These are phyloP conservation scores for Pandemis corylana DNA, from an alignment of 2,888 invertebrate genomes.

Conservation along the genomic window DNA sequence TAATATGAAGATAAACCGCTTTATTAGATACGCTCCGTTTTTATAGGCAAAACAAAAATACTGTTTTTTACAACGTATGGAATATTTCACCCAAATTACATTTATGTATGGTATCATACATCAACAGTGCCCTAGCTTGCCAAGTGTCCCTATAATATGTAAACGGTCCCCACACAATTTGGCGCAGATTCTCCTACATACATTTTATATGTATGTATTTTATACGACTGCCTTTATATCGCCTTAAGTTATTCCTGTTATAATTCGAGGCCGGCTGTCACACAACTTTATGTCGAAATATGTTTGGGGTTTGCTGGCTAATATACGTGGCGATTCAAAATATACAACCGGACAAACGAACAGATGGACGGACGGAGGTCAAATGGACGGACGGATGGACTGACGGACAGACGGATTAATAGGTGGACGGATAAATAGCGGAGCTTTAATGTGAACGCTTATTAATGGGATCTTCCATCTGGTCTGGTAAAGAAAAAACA, in stretches of 20 bases:
- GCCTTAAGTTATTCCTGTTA: constrained; percentile 8
- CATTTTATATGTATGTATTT: constrained; percentile 11
- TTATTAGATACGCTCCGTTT: background rate
- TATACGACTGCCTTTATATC: constrained; percentile 12
- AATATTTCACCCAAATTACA: constrained; percentile 6
- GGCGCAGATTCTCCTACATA: constrained; percentile 4
- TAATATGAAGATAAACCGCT: background rate
- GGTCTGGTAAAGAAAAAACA: too few relatives aligned
- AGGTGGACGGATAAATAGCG: too few relatives aligned
- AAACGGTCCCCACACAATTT: constrained; percentile 15
- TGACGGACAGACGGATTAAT: too few relatives aligned
- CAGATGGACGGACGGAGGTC: too few relatives aligned
- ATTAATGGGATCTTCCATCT: too few relatives aligned
- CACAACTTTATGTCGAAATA: background rate
- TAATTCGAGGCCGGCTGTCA: constrained; percentile 9
- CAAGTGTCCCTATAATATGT: constrained; percentile 11
- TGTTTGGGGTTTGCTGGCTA: background rate
- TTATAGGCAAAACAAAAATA: constrained; percentile 2
- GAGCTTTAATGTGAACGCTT: too few relatives aligned
- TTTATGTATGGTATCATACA: constrained; percentile 1
- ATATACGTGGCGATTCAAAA: too few relatives aligned
- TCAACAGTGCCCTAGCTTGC: constrained; percentile 7
- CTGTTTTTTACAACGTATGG: background rate
- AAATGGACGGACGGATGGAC: too few relatives aligned
- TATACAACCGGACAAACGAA: too few relatives aligned